Conservation (phyloP, 2,888 invertebrate genomes). For the Lithodes maja region DNA sequence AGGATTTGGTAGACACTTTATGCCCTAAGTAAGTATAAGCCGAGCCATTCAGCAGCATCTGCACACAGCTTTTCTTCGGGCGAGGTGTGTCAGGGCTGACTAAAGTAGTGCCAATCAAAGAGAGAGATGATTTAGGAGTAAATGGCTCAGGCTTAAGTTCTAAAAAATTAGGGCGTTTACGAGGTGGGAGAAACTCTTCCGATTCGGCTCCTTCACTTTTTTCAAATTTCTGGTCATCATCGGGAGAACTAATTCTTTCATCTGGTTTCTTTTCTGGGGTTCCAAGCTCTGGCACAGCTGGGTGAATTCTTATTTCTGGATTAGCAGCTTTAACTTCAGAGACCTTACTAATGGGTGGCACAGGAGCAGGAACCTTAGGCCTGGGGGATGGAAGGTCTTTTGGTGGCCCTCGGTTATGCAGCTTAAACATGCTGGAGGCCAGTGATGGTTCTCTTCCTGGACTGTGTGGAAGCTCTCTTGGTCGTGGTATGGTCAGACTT, state of each 20-base stretch:
- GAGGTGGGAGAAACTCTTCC: slow-evolving; percentile 61
- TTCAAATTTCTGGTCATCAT: slow-evolving; percentile 12
- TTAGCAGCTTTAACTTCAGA: slow-evolving; percentile 47
- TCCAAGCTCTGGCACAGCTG: slow-evolving; percentile 4
- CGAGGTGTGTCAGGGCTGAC: slow-evolving; percentile 71
- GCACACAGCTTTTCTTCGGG: slow-evolving; percentile 70
- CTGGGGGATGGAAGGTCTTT: slow-evolving; percentile 33
- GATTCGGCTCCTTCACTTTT: slow-evolving; percentile 25
- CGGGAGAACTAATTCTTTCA: slow-evolving; percentile 15
- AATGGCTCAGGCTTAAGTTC: slow-evolving; percentile 66
- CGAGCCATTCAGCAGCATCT: slow-evolving; percentile 69
- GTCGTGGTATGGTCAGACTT: slow-evolving; percentile 24
- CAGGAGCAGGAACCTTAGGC: slow-evolving; percentile 11
- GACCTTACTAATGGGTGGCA: not conserved
- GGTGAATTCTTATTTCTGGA: slow-evolving; percentile 46
- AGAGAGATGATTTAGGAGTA: slow-evolving; percentile 57
- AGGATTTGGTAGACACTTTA: slow-evolving; percentile 70
- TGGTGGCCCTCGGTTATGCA: slow-evolving; percentile 20
- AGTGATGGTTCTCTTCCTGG: slow-evolving; percentile 42
- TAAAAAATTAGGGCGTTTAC: slow-evolving; percentile 68
- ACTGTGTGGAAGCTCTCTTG: slow-evolving; percentile 30
- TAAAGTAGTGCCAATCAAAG: slow-evolving; percentile 66
- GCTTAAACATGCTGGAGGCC: not conserved
- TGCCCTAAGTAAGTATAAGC: slow-evolving; percentile 71
- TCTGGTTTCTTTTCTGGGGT: slow-evolving; percentile 24